Evolutionary conservation across 2,797 vertebrate species (phyloP).

Genomic region (Menidia menidia): DNA sequence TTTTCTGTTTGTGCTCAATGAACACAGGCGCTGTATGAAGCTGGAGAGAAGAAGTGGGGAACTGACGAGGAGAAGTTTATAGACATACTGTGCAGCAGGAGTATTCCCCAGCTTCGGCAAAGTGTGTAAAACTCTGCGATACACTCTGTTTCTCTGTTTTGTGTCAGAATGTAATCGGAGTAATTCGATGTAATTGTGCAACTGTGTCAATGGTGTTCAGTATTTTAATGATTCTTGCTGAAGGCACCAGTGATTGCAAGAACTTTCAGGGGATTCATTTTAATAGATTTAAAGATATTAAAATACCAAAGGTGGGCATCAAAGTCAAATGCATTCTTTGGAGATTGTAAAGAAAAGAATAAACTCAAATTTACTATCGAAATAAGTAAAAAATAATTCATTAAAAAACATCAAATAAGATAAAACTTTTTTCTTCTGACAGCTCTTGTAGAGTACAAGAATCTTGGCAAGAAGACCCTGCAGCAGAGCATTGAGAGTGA

Average conservation of each 20-base stretch:
- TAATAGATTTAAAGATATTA: not conserved
- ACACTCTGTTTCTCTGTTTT: not conserved
- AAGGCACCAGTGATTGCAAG: too few species aligned
- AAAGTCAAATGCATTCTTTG: too few species aligned
- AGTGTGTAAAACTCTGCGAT: slow-evolving; percentile 68
- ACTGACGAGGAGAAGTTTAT: slow-evolving; percentile 88
- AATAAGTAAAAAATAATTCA: not conserved
- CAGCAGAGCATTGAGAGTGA: slow-evolving; percentile 90
- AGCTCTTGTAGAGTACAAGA: slow-evolving; percentile 90
- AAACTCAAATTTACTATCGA: too few species aligned
- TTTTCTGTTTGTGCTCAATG: not conserved
- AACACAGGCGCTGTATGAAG: slow-evolving; percentile 84
- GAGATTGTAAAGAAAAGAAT: too few species aligned
- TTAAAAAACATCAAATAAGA: not conserved
- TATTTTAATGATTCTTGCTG: too few species aligned
- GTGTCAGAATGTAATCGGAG: too few species aligned
- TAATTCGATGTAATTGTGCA: too few species aligned
- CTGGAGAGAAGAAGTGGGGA: slow-evolving; percentile 90
- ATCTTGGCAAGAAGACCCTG: slow-evolving; percentile 86
- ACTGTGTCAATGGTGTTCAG: too few species aligned
- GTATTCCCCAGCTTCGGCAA: slow-evolving; percentile 84
- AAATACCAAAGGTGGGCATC: not conserved
- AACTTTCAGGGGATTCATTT: not conserved
- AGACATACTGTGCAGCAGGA: slow-evolving; percentile 86
- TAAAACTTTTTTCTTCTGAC: slow-evolving; percentile 28